These are phyloP conservation scores for Saccostrea glomerata DNA, from an alignment of 1,140 invertebrate species.

Conservation along the genomic window DNA sequence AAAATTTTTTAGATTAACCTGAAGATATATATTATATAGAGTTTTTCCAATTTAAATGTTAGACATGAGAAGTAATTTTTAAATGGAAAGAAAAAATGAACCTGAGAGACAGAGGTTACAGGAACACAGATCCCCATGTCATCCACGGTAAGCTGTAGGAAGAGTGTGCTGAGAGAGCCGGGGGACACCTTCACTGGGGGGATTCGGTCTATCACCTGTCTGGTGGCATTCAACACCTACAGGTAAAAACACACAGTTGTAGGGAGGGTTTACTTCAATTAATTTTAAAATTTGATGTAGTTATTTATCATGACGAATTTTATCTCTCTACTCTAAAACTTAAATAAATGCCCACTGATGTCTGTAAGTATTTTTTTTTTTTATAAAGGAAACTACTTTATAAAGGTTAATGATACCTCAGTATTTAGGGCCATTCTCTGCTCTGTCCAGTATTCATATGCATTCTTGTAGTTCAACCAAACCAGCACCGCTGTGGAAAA, in stretches of 20 bases:
- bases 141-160: constrained; percentile 95
- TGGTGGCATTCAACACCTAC: constrained; percentile 88
- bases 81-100: neutral
- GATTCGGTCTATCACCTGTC: constrained; percentile 75
- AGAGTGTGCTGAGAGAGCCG: constrained; percentile 89
- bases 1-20: no score
- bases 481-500: constrained; percentile 89
- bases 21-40: no score
- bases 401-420: no score
- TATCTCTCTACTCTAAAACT: no score
- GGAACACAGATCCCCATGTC: constrained; percentile 98
- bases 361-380: no score
- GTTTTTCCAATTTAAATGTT: no score
- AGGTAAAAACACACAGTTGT: neutral
- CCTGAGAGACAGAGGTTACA: constrained; percentile 81
- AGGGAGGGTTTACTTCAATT: no score
- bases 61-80: no score
- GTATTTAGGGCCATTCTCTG: constrained; percentile 84
- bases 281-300: no score
- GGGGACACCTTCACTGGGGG: constrained; percentile 64
- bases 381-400: no score
- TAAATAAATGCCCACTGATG: no score
- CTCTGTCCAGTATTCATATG: constrained; percentile 99
- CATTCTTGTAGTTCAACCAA: constrained; percentile 99
- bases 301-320: no score